Conservation (phyloP, 2,888 invertebrate species). For the Blastobasis adustella region DNA sequence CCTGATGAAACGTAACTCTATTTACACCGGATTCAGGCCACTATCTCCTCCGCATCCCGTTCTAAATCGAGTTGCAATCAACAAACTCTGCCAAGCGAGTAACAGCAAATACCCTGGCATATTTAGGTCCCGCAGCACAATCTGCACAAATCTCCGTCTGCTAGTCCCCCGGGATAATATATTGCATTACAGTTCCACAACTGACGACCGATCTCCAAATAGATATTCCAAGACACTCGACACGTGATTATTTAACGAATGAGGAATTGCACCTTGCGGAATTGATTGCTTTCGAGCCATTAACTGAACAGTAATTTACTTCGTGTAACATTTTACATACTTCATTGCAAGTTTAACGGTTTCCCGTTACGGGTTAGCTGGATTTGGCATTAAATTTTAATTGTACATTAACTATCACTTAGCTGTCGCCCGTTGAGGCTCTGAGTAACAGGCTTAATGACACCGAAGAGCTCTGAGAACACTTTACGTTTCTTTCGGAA, state of each 20-base stretch:
- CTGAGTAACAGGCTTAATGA: too few relatives aligned
- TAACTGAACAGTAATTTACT: constrained; percentile 1
- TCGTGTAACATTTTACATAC: constrained; percentile 1
- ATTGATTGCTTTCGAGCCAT: constrained; percentile 12
- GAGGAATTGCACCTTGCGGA: constrained; percentile 18
- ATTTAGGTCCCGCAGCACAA: constrained; percentile 16
- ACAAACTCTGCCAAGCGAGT: constrained; percentile 30
- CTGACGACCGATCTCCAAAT: constrained; percentile 15
- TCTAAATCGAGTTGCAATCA: constrained; percentile 42
- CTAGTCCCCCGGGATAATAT: background rate
- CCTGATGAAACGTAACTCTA: constrained; percentile 32
- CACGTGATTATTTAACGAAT: constrained; percentile 15
- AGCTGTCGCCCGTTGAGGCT: too few relatives aligned
- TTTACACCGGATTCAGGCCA: constrained; percentile 38
- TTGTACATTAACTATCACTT: too few relatives aligned
- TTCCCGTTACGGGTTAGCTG: too few relatives aligned
- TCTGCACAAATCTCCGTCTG: constrained; percentile 18
- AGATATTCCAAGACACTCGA: constrained; percentile 20
- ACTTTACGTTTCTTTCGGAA: too few relatives aligned
- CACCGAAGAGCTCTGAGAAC: too few relatives aligned
- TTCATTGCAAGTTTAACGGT: background rate
- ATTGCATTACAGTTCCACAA: constrained; percentile 18
- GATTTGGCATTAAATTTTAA: too few relatives aligned
- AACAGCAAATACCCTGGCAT: constrained; percentile 20
- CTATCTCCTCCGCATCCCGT: constrained; percentile 19